phyloP scores from a whole-genome alignment of 2,113 vertebrate species.

The Acrocephalus arundinaceus region DNA sequence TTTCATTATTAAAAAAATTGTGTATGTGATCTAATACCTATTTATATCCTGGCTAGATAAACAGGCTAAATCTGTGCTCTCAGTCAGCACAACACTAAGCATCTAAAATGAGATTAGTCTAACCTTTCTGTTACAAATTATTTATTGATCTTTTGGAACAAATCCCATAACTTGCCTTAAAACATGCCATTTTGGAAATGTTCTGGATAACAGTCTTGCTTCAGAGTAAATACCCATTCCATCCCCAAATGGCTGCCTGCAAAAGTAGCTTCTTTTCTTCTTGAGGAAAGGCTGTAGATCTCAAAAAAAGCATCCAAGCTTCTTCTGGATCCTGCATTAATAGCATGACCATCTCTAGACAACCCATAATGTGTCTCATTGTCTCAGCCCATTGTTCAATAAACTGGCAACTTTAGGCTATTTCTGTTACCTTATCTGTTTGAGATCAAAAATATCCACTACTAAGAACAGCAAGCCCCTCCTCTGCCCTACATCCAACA shows the following conservation, averaged over 20 bases:
- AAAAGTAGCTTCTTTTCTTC: neutral
- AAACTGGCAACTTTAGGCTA: neutral
- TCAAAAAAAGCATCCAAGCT: neutral
- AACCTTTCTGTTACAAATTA: neutral
- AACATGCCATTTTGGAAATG: neutral
- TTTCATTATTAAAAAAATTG: neutral
- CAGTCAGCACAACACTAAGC: neutral
- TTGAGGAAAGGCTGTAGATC: neutral
- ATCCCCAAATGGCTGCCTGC: neutral
- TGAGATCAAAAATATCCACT: neutral
- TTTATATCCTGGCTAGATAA: neutral
- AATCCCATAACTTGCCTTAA: neutral
- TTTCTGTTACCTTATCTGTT: neutral
- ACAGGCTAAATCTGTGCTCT: neutral
- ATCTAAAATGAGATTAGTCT: neutral
- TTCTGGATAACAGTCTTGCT: neutral
- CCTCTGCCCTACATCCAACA: accelerated
- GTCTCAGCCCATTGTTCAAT: neutral
- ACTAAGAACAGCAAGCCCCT: neutral
- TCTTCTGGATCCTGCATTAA: neutral
- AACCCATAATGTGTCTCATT: neutral
- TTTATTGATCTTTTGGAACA: neutral
- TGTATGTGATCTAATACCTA: neutral
- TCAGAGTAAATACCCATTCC: neutral
- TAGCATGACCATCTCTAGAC: neutral